phyloP scores from a whole-genome alignment of 2,797 vertebrate species.

The Knipowitschia caucasica region DNA sequence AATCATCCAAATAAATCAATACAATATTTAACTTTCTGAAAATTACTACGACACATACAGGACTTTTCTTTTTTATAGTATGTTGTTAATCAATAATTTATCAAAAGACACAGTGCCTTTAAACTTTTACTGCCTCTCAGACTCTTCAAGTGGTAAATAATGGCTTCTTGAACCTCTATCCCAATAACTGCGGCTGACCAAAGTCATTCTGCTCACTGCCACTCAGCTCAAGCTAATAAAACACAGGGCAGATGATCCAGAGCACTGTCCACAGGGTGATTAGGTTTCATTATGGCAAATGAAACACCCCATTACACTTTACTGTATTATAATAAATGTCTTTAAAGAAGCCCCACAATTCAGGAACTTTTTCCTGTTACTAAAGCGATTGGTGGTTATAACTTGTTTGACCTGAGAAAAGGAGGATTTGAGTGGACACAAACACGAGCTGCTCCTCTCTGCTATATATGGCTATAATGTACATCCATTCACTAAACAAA shows the following conservation, averaged over 20 bases:
- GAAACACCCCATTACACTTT: conserved; percentile 71
- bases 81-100: conserved; percentile 19
- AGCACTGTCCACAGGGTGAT: conserved; percentile 58
- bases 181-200: conserved; percentile 16
- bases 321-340: conserved; percentile 63
- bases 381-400: conserved; percentile 27
- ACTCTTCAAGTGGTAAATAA: conserved; percentile 42
- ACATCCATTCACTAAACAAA: not conserved
- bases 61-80: too few relatives aligned
- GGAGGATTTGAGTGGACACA: conserved; percentile 7
- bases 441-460: conserved; percentile 36
- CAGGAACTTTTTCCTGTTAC: conserved; percentile 3
- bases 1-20: too few relatives aligned
- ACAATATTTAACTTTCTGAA: too few relatives aligned
- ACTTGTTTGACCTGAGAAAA: conserved; percentile 25
- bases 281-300: conserved; percentile 70
- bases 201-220: conserved; percentile 22
- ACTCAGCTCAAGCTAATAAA: conserved; percentile 57
- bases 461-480: not conserved
- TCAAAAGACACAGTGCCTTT: not conserved
- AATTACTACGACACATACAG: too few relatives aligned
- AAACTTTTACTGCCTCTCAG: conserved; percentile 19
- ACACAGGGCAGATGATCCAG: conserved; percentile 60
- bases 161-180: conserved; percentile 27
- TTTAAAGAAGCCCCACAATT: conserved; percentile 47